These are phyloP conservation scores for Icerya purchasi DNA, from an alignment of 2,888 invertebrate species.

Conservation along the genomic window DNA sequence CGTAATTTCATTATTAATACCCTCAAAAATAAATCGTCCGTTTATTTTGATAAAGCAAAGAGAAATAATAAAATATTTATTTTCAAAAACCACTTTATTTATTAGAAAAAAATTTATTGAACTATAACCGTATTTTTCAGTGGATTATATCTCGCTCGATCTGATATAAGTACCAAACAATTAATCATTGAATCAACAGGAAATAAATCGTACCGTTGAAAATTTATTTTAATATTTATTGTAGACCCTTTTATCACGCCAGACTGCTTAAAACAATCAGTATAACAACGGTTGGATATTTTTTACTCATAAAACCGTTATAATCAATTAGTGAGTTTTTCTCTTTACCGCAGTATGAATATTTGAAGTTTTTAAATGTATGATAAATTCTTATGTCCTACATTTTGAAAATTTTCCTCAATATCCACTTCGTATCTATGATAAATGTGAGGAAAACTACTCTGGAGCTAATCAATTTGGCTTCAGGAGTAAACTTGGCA, in stretches of 20 bases:
- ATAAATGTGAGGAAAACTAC: not conserved
- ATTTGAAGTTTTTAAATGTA: no score
- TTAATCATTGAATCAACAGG: not conserved
- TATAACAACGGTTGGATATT: not conserved
- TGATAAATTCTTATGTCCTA: not conserved
- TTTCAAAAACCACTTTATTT: not conserved
- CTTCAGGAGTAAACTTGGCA: not conserved
- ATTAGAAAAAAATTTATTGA: not conserved
- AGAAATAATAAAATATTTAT: not conserved
- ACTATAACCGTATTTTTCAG: not conserved
- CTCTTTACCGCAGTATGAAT: not conserved
- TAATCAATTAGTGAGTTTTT: not conserved
- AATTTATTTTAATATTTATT: not conserved
- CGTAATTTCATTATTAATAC: no score
- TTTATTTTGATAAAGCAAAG: not conserved
- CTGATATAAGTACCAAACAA: not conserved
- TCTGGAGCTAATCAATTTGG: not conserved
- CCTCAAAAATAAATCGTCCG: slow-evolving; percentile 2
- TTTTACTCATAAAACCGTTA: not conserved
- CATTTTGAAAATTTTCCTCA: not conserved
- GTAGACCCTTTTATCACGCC: not conserved
- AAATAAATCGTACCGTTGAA: not conserved
- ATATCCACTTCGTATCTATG: not conserved
- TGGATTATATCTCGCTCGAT: not conserved
- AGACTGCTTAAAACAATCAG: not conserved